These are phyloP conservation scores for Phytoseiulus persimilis DNA, from an alignment of 2,888 invertebrate species.

Conservation along the genomic window DNA sequence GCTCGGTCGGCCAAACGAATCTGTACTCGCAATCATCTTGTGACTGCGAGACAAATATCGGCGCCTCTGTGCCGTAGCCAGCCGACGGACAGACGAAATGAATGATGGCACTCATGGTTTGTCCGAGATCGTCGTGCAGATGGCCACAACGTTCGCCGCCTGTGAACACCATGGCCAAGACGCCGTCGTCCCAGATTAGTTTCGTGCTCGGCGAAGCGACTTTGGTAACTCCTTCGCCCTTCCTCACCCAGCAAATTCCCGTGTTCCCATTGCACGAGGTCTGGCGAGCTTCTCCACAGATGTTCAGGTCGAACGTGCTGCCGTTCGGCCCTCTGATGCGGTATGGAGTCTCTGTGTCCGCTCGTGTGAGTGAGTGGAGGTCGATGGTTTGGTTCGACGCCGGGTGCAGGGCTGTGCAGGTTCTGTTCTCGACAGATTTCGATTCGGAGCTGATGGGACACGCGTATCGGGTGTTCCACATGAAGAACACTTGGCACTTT, in stretches of 20 bases:
- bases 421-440: slow-evolving; percentile 6
- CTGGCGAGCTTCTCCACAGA: slow-evolving; percentile 7
- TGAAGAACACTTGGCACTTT: not conserved
- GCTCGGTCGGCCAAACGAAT: slow-evolving; percentile 34
- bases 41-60: slow-evolving; percentile 26
- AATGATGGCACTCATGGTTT: slow-evolving; percentile 20
- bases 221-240: not conserved
- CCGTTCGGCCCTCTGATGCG: not conserved
- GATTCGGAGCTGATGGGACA: slow-evolving; percentile 5
- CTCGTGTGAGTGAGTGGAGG: not conserved
- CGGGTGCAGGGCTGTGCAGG: not conserved
- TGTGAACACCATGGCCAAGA: slow-evolving; percentile 28
- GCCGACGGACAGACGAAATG: slow-evolving; percentile 36
- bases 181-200: slow-evolving; percentile 25
- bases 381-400: not conserved
- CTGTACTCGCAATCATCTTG: slow-evolving; percentile 26
- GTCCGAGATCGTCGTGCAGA: not conserved
- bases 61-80: slow-evolving; percentile 26
- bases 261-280: not conserved
- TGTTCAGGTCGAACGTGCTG: slow-evolving; percentile 6
- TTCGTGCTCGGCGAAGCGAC: slow-evolving; percentile 14
- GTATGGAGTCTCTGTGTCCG: slow-evolving; percentile 6
- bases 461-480: slow-evolving; percentile 17
- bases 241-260: not conserved
- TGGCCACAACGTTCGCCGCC: not conserved